These are phyloP conservation scores for Cydia splendana DNA, from an alignment of 1,140 invertebrate species.

Conservation along the genomic window DNA sequence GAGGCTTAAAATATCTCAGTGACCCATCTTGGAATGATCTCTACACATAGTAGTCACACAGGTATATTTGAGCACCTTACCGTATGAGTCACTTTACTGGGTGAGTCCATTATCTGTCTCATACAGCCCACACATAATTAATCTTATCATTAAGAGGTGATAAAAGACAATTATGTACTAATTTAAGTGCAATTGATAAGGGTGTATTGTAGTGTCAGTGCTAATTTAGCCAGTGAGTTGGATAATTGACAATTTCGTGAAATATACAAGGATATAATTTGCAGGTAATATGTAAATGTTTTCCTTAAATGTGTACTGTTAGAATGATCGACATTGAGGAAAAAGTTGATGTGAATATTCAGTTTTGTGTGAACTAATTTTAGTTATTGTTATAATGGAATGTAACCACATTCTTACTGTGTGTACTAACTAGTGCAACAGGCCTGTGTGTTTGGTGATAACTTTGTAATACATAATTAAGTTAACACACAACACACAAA, in stretches of 20 bases:
- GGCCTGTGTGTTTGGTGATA: too few species aligned
- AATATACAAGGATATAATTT: not conserved
- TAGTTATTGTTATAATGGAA: not conserved
- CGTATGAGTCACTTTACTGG: conserved; percentile 6
- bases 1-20: not conserved
- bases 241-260: not conserved
- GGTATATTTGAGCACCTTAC: conserved; percentile 10
- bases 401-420: too few species aligned
- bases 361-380: not conserved
- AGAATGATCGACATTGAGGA: not conserved
- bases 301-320: not conserved
- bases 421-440: too few species aligned
- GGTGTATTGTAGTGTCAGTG: not conserved
- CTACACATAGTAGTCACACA: not conserved
- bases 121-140: not conserved
- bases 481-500: too few species aligned
- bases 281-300: not conserved
- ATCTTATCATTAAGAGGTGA: conserved; percentile 12
- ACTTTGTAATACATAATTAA: too few species aligned
- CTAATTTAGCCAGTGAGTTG: not conserved
- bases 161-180: not conserved
- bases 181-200: conserved; percentile 11
- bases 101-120: not conserved
- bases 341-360: not conserved
- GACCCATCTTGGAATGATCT: conserved; percentile 3